Evolutionary conservation across 2,797 vertebrate species (phyloP), one percentile per base, ranked within the genome.

Genomic region (Corythornis leucogaster): DNA sequence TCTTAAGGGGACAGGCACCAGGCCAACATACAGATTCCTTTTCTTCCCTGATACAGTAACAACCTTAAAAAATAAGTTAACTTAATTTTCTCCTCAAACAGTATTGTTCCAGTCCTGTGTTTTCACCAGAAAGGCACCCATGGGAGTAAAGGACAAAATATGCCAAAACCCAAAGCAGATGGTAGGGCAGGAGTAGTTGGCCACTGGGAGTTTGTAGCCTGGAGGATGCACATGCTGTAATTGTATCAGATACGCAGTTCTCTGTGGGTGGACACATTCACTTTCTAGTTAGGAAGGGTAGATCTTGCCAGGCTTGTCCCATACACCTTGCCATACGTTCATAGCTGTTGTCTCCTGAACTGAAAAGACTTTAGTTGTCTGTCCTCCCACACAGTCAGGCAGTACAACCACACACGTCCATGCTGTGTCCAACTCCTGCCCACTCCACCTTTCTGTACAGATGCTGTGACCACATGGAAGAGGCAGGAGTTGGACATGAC

Each of bases 391-490:
- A 53, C 19, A 64, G 9, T 21, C 45, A 64, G 42, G 46, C 38
- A 74, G 40, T 31, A 12, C 6, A 26, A n/a, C 22, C 6, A 1
- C 5, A 8, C 12, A 17, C 0, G 0, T 53, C 76, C 45, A 3
- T 38, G n/a, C 28, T 83, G 64, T 3, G 0, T 38, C 51, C 55
- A 46, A 0, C 21, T 76, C 71, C 70, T 67, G 68, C 73, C 33
- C 68, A 8, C 64, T 31, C 18, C 55, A 18, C 22, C 33, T 26
- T 63, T 28, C 69, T 16, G 18, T 13, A 3, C 0, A 2, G 75
- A 12, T 31, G 59, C 87, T 51, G 73, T 40, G 64, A 30, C 71
- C 11, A 1, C 8, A 6, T 1, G 35, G 66, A 38, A 12, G 15
- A 45, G 76, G 73, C 55, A 82, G 79, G 53, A 78, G 40, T 0